Base-by-base conservation (phyloP, 2,113 vertebrate species). In the Rhegmatorhina hoffmannsi region DNA sequence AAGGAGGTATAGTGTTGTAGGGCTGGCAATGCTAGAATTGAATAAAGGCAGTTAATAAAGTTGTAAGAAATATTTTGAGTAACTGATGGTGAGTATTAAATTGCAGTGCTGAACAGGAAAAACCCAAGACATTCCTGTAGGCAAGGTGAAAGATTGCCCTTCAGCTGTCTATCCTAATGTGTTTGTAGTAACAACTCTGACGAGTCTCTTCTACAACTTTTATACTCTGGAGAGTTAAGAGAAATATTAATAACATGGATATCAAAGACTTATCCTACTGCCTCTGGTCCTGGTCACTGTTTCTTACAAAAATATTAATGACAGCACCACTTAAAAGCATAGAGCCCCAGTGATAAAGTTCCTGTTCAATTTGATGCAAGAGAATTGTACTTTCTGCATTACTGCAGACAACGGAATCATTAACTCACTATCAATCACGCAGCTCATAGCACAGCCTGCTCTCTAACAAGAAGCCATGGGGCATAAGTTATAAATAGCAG, bases 391-490 rank as follows among this genome's bases (percentile, higher is more conserved):
- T 84, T 89, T 92, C 92, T 80, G 88, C 94, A 89, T 92, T 96
- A 94, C 85, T 64, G 68, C 83, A 84, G 96, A 95, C 96, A 97
- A 93, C 92, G 92, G 90, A 90, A 78, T 87, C 94, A 94, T 96
- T 95, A 96, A 84, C 83, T 90, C 10, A 2, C 90, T 49, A 95
- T 96, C 85, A 92, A 82, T 97, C 95, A 93, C 18, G 1, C 0
- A 0, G 18, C 40, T 56, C 6, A 3, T 47, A 68, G 38, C 69
- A 49, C 68, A 86, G 73, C 72, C 73, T 1, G 4, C 79, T 84
- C 73, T 90, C 83, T 79, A 94, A 90, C 73, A 90, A 93, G 92
- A 87, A 89, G 86, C 79, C 86, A 78, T 26, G 23, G 90, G 88
- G 77, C 66, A 90, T 52, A 75, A 92, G 75, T 78, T 94, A 95